Conservation (phyloP, 2,797 vertebrate genomes). For the Sebastes cheni region DNA sequence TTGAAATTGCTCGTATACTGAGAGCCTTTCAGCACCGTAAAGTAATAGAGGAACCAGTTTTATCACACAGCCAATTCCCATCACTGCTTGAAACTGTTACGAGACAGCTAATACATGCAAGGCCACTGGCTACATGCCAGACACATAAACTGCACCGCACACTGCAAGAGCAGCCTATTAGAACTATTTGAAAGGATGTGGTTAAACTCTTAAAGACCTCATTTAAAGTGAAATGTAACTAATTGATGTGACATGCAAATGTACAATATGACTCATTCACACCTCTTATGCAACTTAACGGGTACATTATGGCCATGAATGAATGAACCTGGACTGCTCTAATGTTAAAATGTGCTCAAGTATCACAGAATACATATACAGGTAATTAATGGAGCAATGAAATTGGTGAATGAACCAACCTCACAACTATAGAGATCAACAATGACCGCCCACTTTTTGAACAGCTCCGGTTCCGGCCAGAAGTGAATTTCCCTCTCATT, state of each 20-base stretch:
- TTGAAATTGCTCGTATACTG: neutral
- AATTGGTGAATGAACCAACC: neutral
- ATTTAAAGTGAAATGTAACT: neutral
- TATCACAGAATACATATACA: neutral
- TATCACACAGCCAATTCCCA: constrained; percentile 16
- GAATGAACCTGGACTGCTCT: neutral
- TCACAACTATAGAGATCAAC: too few species aligned
- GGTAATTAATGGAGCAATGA: neutral
- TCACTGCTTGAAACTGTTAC: neutral
- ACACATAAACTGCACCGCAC: neutral
- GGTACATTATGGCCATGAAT: neutral
- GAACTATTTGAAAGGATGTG: neutral
- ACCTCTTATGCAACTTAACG: neutral
- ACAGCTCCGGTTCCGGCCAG: too few species aligned
- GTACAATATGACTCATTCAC: neutral
- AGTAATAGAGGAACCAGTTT: neutral
- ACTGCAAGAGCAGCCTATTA: neutral
- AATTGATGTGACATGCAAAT: neutral
- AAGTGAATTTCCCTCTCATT: too few species aligned
- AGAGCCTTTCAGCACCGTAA: neutral
- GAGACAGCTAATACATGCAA: neutral
- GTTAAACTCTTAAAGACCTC: neutral
- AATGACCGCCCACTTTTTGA: too few species aligned
- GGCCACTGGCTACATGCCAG: neutral
- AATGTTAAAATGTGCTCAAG: neutral